phyloP scores from a whole-genome alignment of 2,113 vertebrate genomes.

The Pangasianodon gigas region DNA sequence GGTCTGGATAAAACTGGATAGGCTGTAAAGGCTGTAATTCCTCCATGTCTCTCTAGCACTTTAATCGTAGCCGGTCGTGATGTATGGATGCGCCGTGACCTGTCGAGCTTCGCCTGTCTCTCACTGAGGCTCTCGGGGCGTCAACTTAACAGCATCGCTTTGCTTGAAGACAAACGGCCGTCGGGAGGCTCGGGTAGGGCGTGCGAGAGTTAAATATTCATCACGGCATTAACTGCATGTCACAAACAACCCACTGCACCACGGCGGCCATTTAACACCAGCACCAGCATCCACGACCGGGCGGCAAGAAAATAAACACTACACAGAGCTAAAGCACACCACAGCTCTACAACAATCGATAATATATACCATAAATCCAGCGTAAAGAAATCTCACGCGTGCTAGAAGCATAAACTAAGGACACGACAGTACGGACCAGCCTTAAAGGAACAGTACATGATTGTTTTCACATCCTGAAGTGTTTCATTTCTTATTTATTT shows the following conservation, averaged over 20 bases:
- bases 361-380: background rate
- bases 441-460: background rate
- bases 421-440: background rate
- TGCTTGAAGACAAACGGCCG: constrained; percentile 44
- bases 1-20: background rate
- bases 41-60: constrained; percentile 3
- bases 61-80: constrained; percentile 15
- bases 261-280: constrained; percentile 42
- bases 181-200: background rate
- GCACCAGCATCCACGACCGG: background rate
- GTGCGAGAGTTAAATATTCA: constrained; percentile 54
- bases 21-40: background rate
- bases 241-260: constrained; percentile 29
- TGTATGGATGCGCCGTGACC: constrained; percentile 31
- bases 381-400: background rate
- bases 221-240: constrained; percentile 45
- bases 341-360: background rate
- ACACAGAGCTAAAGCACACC: background rate
- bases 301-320: background rate
- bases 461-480: background rate
- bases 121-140: background rate
- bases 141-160: constrained; percentile 22
- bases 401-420: background rate
- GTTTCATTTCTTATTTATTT: background rate
- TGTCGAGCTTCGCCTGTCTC: background rate